phyloP scores from a whole-genome alignment of 2,888 invertebrate species.

The Lasioglossum leucozonium region DNA sequence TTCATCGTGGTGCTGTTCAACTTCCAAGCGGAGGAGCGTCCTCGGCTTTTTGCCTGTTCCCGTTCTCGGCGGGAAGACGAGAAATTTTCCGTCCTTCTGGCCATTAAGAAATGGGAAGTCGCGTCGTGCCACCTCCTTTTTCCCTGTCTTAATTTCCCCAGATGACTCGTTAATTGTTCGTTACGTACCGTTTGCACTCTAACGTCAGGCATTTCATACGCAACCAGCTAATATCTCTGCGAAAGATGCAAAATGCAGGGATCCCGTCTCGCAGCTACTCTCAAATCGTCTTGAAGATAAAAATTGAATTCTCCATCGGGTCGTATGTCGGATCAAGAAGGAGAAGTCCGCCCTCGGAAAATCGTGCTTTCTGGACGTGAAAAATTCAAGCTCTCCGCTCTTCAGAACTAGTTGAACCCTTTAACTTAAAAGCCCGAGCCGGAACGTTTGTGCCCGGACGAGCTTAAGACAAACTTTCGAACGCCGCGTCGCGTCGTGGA shows the following conservation, averaged over 20 bases:
- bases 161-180: conserved; percentile 27
- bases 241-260: not conserved
- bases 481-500: too few relatives aligned
- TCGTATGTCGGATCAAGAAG: too few relatives aligned
- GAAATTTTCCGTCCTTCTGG: conserved; percentile 29
- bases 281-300: not conserved
- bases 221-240: too few relatives aligned
- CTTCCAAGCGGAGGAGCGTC: not conserved
- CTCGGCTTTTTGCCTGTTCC: not conserved
- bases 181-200: not conserved
- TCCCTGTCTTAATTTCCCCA: not conserved
- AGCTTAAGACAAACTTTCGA: conserved; percentile 1
- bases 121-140: not conserved
- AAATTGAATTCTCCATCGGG: not conserved
- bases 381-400: not conserved
- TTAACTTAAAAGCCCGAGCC: not conserved
- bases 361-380: not conserved
- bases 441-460: not conserved
- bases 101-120: conserved; percentile 41
- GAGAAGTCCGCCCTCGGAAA: not conserved
- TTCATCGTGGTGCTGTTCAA: not conserved
- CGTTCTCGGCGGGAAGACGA: conserved; percentile 7
- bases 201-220: too few relatives aligned
- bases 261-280: not conserved
- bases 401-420: not conserved